A percentile compares a stretch with the other conserved stretches of the same genome.
phyloP scores from a whole-genome alignment of 2,797 vertebrate species.

The Myotis pilosus region DNA sequence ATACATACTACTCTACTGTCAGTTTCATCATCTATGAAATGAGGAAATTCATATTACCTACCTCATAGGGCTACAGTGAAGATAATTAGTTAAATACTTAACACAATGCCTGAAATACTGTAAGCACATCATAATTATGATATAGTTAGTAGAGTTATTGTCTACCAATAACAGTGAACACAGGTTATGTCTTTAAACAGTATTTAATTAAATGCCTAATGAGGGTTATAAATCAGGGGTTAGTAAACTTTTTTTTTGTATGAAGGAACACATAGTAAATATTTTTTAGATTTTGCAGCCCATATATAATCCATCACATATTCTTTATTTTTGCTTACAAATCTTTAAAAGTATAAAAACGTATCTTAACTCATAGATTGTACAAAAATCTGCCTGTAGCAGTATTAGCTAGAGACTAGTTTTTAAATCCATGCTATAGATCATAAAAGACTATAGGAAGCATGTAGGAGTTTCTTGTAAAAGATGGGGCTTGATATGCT shows the following conservation, averaged over 20 bases:
- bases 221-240: neutral
- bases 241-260: neutral
- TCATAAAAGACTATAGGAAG: neutral
- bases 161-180: neutral
- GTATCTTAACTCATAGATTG: neutral
- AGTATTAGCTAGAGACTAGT: neutral
- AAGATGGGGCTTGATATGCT: neutral
- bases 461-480: neutral
- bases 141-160: neutral
- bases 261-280: neutral
- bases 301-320: neutral
- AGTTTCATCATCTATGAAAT: slow-evolving; percentile 25
- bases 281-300: neutral
- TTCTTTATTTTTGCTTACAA: neutral
- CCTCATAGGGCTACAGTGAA: neutral
- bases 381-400: neutral
- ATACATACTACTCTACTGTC: neutral
- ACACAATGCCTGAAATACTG: neutral
- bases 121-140: neutral
- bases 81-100: slow-evolving; percentile 13
- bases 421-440: neutral
- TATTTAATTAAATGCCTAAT: neutral
- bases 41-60: slow-evolving; percentile 15
- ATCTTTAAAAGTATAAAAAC: neutral
- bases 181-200: neutral